Conservation (phyloP, 2,888 invertebrate genomes). For the Liposcelis brunnea region DNA sequence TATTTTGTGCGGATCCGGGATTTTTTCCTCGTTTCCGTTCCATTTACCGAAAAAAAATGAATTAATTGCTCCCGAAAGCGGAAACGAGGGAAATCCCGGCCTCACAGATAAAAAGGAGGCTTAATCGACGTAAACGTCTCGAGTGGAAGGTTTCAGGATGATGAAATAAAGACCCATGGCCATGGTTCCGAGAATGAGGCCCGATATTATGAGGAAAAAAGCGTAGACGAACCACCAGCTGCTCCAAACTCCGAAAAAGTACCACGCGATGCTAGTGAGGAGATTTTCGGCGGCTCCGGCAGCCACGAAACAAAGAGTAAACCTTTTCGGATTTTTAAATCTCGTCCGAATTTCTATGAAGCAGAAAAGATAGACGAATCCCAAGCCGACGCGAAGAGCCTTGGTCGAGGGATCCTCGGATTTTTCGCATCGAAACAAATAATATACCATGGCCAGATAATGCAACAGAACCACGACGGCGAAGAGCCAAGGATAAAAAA, state of each 20-base stretch:
- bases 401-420: conserved; percentile 21
- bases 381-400: conserved; percentile 47
- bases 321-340: conserved; percentile 51
- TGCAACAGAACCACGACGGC: conserved; percentile 38
- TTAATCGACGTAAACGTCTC: too few species aligned
- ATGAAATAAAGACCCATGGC: conserved; percentile 13
- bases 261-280: conserved; percentile 54
- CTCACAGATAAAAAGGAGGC: too few species aligned
- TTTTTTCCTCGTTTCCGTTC: too few species aligned
- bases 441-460: conserved; percentile 44
- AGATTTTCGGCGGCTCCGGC: conserved; percentile 48
- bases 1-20: too few species aligned
- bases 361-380: conserved; percentile 56
- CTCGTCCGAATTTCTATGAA: conserved; percentile 63
- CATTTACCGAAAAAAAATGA: too few species aligned
- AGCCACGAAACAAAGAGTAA: conserved; percentile 49
- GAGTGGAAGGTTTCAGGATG: conserved; percentile 13
- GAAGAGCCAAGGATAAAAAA: conserved; percentile 37
- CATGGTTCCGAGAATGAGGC: conserved; percentile 10
- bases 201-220: conserved; percentile 38
- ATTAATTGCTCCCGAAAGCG: too few species aligned
- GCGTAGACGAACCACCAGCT: conserved; percentile 55
- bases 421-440: conserved; percentile 46
- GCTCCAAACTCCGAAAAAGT: conserved; percentile 32
- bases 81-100: too few species aligned